Base-by-base conservation (phyloP, 2,888 invertebrate genomes). In the Ennomos erosarius region DNA sequence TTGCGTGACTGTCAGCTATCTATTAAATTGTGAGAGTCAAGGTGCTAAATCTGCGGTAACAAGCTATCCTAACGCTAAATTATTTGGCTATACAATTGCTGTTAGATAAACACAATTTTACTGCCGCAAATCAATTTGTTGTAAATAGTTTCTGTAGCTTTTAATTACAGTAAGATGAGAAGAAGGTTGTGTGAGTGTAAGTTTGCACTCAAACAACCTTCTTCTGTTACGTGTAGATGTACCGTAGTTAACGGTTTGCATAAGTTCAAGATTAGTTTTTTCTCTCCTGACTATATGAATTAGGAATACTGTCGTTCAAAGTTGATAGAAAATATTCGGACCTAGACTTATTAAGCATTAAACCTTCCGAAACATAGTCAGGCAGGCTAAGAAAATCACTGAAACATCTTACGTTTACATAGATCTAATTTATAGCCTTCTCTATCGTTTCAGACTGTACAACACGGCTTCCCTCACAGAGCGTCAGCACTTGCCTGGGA, bases 401-500 rank as follows among this genome's bases (percentile, higher is more conserved):
- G 12, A 35, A 35, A 35, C 4, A 42, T 8, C 12, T 11, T 11
- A 11, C 39, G 11, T 39, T 0, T 42, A 38, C 11, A 11, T 33
- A 43, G 9, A 16, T 56, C 1, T 56, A 46, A 56, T 36, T 10
- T n/a, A n/a, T n/a, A 10, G 8, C 5, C 38, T 48, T 55, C 36
- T 50, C 9, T 80, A 79, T 76, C 74, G 69, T 72, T 64, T 71
- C 94, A 99, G 99, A 98, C 98, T 74, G 95, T 97, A 58, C 98
- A 98, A 79, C 99, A 99, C 95, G 99, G 99, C 65, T 99, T 99
- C 88, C 99, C 99, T 12, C 97, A 98, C 90, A 98, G 98, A 92
- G 99, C 99, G 16, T 97, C 98, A 10, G 97, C 98, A 6, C 88
- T 99, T 78, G 98, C 98, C 33, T 99, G 98, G 95, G 99, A 99